A percentile compares a stretch with the other conserved stretches of the same genome.
Evolutionary conservation across 1,140 invertebrate species (phyloP).

Genomic region (Drosophila repleta): DNA sequence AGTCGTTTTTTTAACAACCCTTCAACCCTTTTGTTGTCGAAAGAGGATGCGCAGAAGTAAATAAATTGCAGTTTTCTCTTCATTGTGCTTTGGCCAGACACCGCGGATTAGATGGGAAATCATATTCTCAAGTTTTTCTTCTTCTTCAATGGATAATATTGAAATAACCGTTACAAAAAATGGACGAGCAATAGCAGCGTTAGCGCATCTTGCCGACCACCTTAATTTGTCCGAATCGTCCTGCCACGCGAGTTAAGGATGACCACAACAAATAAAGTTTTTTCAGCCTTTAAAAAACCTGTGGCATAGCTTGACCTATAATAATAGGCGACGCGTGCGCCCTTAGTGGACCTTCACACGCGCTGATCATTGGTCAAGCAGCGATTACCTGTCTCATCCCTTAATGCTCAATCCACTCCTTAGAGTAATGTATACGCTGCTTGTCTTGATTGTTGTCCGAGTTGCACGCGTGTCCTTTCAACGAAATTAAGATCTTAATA

Average conservation of each 20-base stretch:
- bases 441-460: constrained; percentile 25
- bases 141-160: constrained; percentile 19
- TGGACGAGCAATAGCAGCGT: not conserved
- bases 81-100: constrained; percentile 37
- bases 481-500: constrained; percentile 55
- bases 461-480: constrained; percentile 38
- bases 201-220: constrained; percentile 36
- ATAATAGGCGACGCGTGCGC: constrained; percentile 17
- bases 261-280: constrained; percentile 44
- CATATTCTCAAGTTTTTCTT: constrained; percentile 52
- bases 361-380: constrained; percentile 67
- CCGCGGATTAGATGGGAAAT: constrained; percentile 60
- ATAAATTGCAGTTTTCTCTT: constrained; percentile 73
- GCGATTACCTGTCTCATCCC: constrained; percentile 31
- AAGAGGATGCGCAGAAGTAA: constrained; percentile 69
- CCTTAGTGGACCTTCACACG: constrained; percentile 37
- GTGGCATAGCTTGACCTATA: constrained; percentile 58
- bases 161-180: constrained; percentile 72
- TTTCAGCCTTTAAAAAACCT: constrained; percentile 53
- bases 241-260: constrained; percentile 55
- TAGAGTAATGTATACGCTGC: constrained; percentile 50
- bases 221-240: constrained; percentile 37
- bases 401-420: constrained; percentile 23
- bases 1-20: constrained; percentile 56
- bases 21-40: constrained; percentile 70